phyloP scores from a whole-genome alignment of 1,140 invertebrate species.

The Eulimnadia texana region DNA sequence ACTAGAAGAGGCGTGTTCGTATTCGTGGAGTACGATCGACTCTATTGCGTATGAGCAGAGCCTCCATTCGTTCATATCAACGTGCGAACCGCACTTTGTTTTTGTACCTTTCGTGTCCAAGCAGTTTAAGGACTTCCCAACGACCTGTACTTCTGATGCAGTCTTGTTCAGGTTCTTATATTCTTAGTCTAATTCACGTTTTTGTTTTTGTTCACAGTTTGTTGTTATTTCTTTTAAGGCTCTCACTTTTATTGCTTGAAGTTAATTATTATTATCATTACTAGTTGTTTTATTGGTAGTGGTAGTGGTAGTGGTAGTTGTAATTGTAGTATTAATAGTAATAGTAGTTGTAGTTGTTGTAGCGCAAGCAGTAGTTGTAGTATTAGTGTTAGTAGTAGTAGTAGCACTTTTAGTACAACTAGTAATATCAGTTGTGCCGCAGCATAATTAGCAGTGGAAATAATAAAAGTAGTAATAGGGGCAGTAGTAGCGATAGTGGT shows the following conservation, averaged over 20 bases:
- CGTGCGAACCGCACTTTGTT: conserved; percentile 53
- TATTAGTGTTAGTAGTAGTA: too few relatives aligned
- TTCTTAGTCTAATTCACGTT: neutral
- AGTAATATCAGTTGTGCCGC: too few relatives aligned
- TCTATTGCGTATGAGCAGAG: conserved; percentile 47
- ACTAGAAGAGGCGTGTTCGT: conserved; percentile 44
- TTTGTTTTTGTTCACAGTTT: neutral
- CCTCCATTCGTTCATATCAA: conserved; percentile 61
- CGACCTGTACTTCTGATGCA: neutral
- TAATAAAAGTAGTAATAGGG: too few relatives aligned
- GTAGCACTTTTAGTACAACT: too few relatives aligned
- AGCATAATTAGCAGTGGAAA: too few relatives aligned
- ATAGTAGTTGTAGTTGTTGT: too few relatives aligned
- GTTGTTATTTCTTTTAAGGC: neutral
- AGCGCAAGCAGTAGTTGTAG: too few relatives aligned
- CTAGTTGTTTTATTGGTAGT: too few relatives aligned
- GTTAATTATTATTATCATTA: too few relatives aligned
- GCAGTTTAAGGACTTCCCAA: neutral
- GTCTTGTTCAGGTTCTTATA: neutral
- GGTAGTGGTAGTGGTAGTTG: too few relatives aligned
- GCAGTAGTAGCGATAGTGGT: too few relatives aligned
- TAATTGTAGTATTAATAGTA: too few relatives aligned
- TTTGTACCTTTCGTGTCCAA: conserved; percentile 27
- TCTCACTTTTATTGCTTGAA: neutral
- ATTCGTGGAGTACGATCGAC: conserved; percentile 53